These are phyloP conservation scores for Melipona quadrifasciata DNA, from an alignment of 1,140 invertebrate genomes.

Conservation along the genomic window DNA sequence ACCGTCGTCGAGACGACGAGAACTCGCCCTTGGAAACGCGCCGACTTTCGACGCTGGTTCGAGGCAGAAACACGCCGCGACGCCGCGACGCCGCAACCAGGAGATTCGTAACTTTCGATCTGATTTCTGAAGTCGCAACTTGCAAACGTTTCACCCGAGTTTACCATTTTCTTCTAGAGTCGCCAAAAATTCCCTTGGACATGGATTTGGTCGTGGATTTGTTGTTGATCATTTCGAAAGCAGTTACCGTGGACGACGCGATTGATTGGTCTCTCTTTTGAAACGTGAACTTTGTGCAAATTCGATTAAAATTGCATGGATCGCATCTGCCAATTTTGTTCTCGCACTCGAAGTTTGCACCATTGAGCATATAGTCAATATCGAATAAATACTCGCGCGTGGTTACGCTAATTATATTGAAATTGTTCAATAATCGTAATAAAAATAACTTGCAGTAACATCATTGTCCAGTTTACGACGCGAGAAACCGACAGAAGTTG, in stretches of 20 bases:
- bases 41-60: constrained; percentile 50
- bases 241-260: not conserved
- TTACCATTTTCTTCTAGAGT: not conserved
- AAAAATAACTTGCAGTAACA: no score
- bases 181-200: not conserved
- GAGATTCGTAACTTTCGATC: constrained; percentile 70
- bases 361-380: no score
- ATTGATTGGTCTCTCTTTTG: no score
- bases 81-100: not conserved
- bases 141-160: constrained; percentile 1
- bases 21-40: constrained; percentile 25
- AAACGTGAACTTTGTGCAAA: no score
- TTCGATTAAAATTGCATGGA: no score
- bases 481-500: no score
- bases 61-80: constrained; percentile 22
- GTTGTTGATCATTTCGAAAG: not conserved
- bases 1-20: constrained; percentile 5
- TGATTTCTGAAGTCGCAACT: constrained; percentile 63
- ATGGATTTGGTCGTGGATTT: not conserved
- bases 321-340: no score
- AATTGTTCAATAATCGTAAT: no score
- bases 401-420: no score
- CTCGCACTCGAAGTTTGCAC: no score
- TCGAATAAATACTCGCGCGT: no score
- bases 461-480: no score